Percentiles rank a stretch among this genome's conserved stretches.
Conservation (phyloP, 2,113 vertebrate genomes). For the Ophthalmotilapia sp. region DNA sequence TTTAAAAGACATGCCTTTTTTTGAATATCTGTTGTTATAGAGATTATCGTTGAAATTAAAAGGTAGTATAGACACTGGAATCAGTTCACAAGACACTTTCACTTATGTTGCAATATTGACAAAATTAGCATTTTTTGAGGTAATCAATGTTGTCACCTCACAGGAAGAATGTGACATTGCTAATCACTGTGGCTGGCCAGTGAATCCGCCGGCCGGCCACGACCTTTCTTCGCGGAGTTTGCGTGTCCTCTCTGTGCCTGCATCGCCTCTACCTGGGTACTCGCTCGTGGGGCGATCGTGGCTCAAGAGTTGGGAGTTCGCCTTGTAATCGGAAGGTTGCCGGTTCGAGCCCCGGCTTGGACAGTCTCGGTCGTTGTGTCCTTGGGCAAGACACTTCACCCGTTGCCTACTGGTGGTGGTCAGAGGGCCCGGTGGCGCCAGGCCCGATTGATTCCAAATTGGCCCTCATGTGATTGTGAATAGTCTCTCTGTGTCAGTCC, state of each 20-base stretch:
- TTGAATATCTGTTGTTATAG: not conserved
- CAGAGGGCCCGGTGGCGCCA: too few relatives aligned
- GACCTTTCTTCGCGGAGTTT: not conserved
- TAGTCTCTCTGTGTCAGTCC: not conserved
- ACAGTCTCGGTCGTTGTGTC: too few relatives aligned
- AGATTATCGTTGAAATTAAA: not conserved
- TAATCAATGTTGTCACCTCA: not conserved
- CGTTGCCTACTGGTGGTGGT: too few relatives aligned
- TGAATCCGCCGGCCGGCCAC: rapidly evolving
- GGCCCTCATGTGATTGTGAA: not conserved
- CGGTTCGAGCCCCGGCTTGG: too few relatives aligned
- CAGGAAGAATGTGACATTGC: not conserved
- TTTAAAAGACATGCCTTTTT: not conserved
- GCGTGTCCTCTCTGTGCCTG: not conserved
- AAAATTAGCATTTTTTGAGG: not conserved
- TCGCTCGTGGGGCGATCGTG: too few relatives aligned
- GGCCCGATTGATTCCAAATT: too few relatives aligned
- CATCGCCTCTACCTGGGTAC: not conserved
- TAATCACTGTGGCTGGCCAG: not conserved
- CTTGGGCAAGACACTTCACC: too few relatives aligned
- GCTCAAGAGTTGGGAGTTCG: too few relatives aligned
- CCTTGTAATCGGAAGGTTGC: too few relatives aligned
- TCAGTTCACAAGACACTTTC: not conserved
- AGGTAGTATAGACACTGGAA: not conserved
- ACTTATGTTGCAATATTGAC: not conserved